Conservation (phyloP, 2,888 invertebrate species). For the Limnephilus lunatus region DNA sequence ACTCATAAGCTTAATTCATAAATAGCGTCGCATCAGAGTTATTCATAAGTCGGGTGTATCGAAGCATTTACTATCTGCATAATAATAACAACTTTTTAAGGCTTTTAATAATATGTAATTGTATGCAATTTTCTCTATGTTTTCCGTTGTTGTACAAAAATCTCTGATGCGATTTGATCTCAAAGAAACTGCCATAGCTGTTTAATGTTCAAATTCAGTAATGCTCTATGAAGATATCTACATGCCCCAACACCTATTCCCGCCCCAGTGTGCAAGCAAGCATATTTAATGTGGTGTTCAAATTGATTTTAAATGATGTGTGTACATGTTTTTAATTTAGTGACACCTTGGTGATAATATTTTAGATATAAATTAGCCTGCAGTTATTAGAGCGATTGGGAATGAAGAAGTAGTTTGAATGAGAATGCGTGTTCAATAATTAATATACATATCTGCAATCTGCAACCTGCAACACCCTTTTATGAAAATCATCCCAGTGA, state of each 20-base stretch:
- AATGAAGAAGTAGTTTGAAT: neutral
- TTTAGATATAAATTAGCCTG: neutral
- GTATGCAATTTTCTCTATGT: neutral
- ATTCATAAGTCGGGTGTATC: neutral
- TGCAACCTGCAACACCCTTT: neutral
- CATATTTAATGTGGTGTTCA: neutral
- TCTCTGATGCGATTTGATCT: neutral
- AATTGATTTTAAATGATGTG: neutral
- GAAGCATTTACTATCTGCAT: neutral
- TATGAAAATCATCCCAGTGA: slow-evolving; percentile 6
- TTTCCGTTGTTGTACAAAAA: neutral
- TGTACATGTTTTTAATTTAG: slow-evolving; percentile 9
- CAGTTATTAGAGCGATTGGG: neutral
- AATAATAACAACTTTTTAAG: neutral
- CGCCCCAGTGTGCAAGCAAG: neutral
- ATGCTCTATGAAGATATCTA: neutral
- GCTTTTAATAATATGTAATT: neutral
- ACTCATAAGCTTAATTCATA: neutral
- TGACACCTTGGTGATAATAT: slow-evolving; percentile 31
- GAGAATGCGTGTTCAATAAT: neutral
- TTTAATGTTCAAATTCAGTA: neutral
- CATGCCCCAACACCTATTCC: neutral
- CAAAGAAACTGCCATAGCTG: neutral
- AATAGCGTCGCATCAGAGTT: neutral
- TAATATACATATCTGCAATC: too few relatives aligned